Base-by-base conservation (phyloP, 2,797 vertebrate genomes). In the Silurus aristotelis region DNA sequence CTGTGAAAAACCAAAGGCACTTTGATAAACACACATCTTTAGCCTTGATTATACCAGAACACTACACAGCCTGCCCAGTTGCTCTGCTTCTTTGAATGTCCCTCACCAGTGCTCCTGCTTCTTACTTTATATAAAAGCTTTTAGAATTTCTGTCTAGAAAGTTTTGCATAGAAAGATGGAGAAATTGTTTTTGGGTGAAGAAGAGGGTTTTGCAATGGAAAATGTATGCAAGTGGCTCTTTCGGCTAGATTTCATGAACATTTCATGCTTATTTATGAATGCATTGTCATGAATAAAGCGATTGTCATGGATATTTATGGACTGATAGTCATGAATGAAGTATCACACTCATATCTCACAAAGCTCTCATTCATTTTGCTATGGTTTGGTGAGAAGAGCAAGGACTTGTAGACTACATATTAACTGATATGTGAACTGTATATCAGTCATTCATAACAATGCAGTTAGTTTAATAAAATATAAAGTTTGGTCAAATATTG, bases 11-110 rank as follows among this genome's bases (percentile, higher is more conserved):
- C 89, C 89, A 86, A 90, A 70, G 52, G 88, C 90, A 92, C 92
- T 94, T 94, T 94, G 94, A 94, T 93, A 94, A 94, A 92, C 91
- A 93, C 90, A 92, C 90, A 92, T 94, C 92, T 94, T 92, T 92
- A 91, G 92, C 92, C 91, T 85, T 90, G 91, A 94, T 94, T 93
- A 93, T 94, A 93, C 93, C 87, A 91, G 88, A 93, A 88, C 87
- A 89, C 89, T 90, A 90, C 86, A 90, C 89, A 89, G 87, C 71
- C 83, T 81, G 89, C 61, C n/a, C 90, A 89, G 19, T 86, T 85
- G 84, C 89, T 92, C 89, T 86, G 81, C 81, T 89, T 89, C 94
- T 93, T 94, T 52, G 91, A 95, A 92, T 88, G 90, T 90, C 88
- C 14, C 84, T 91, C 92, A 87, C 90, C 84, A 85, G 90, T 75